A percentile compares a stretch with the other conserved stretches of the same genome.
Conservation (phyloP, 2,888 invertebrate species). For the Abscondita cerata region DNA sequence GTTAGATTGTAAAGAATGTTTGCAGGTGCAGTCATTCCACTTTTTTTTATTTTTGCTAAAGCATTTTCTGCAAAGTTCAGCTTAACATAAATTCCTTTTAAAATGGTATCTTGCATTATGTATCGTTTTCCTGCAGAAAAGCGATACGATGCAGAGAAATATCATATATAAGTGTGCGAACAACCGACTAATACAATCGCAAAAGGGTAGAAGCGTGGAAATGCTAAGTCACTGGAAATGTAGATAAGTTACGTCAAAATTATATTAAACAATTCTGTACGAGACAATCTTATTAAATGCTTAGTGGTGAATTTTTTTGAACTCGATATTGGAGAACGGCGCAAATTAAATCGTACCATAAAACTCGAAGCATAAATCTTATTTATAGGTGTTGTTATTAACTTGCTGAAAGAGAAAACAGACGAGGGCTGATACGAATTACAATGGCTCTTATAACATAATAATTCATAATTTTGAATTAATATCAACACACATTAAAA, state of each 20-base stretch:
- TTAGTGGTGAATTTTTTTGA: not conserved
- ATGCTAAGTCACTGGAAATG: constrained; percentile 27
- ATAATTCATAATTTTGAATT: too few species aligned
- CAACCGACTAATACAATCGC: constrained; percentile 27
- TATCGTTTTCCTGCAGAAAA: constrained; percentile 30
- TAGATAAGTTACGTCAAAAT: constrained; percentile 22
- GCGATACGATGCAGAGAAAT: constrained; percentile 29
- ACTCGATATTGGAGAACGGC: not conserved
- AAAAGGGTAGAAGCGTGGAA: constrained; percentile 25
- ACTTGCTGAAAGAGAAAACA: not conserved
- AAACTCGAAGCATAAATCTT: constrained; percentile 5
- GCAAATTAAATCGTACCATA: constrained; percentile 1
- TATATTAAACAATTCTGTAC: not conserved
- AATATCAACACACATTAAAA: too few species aligned
- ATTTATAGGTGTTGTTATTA: constrained; percentile 8
- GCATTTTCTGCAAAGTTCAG: constrained; percentile 16
- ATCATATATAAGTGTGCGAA: constrained; percentile 29
- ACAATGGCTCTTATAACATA: too few species aligned
- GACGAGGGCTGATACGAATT: too few species aligned
- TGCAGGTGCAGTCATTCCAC: constrained; percentile 18
- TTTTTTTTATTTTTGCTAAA: constrained; percentile 1
- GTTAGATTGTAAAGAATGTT: not conserved
- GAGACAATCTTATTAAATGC: too few species aligned
- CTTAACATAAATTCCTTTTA: constrained; percentile 23
- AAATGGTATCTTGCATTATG: constrained; percentile 31